Base-by-base conservation (phyloP, 1,140 invertebrate species). In the Drosophila takahashii region DNA sequence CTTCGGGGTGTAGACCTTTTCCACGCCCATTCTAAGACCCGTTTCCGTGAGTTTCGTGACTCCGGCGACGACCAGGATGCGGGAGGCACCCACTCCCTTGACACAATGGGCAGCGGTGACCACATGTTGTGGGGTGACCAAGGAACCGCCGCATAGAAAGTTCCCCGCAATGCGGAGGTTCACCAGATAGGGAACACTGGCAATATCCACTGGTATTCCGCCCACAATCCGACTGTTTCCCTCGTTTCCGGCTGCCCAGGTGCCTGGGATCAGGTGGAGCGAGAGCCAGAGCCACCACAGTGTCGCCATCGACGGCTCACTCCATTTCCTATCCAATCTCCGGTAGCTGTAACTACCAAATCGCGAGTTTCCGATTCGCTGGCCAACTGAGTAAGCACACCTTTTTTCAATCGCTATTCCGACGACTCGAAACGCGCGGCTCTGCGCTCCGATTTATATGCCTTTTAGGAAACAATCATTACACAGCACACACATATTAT, bases 41-140 rank as follows among this genome's bases (percentile, higher is more conserved):
- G 65, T 32, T 16, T 81, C 79, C 16, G 52, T 76, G 8, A 90
- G 61, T 10, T 42, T 54, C 1, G 87, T 77, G 10, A 48, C 69
- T 7, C 87, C 87, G 4, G 65, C 87, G 11, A 89, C 83, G 7
- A 90, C 74, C 27, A 66, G 58, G 1, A 90, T 34, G 6, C 71
- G 53, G n/a, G 53, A 27, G 10, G 83, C 77, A 1, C 58, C 41
- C 15, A 90, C 65, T 18, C 87, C 87, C 42, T 87, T 84, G 9
- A 90, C 83, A 37, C 87, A 90, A 36, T 90, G 87, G 0, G 87
- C 87, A 5, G 87, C 87, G 0, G 87, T 90, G 16, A 90, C 52
- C 41, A 90, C 87, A 57, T 90, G 87, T 2, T 53, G 65, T 13
- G 79, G 29, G 7, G 72, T 78, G 15, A 90, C 59, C 18, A 90